These are phyloP conservation scores for Osmerus mordax DNA, from an alignment of 2,113 vertebrate species.

Conservation along the genomic window DNA sequence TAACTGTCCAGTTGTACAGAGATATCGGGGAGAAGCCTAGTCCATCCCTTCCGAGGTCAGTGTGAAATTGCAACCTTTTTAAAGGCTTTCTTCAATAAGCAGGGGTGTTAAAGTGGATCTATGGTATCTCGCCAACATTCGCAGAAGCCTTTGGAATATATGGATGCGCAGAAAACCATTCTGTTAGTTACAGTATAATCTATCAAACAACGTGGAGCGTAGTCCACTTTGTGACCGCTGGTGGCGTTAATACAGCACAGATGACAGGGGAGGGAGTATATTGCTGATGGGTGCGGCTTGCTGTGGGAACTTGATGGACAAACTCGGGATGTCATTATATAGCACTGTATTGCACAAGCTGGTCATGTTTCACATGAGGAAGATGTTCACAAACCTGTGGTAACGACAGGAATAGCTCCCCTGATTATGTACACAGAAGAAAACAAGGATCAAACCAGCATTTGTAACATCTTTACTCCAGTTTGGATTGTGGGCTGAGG, in stretches of 20 bases:
- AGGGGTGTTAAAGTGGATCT: constrained; percentile 9
- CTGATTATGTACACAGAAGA: constrained; percentile 18
- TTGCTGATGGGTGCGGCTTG: constrained; percentile 16
- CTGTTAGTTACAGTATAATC: constrained; percentile 28
- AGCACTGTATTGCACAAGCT: constrained; percentile 31
- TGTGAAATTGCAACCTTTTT: constrained; percentile 32
- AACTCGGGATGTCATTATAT: constrained; percentile 7
- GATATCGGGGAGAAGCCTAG: constrained; percentile 21
- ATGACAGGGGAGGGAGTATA: constrained; percentile 6
- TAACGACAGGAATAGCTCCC: background rate
- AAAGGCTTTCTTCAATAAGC: constrained; percentile 21
- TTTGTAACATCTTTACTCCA: constrained; percentile 11
- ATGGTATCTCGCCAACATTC: constrained; percentile 15
- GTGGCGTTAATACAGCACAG: constrained; percentile 26
- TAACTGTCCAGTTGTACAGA: constrained; percentile 45
- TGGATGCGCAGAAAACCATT: constrained; percentile 9
- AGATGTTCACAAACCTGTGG: constrained; percentile 12
- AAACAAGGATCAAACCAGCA: constrained; percentile 20
- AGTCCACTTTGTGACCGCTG: constrained; percentile 42
- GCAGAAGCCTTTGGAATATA: constrained; percentile 26
- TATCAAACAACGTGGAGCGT: background rate
- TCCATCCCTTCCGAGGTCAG: constrained; percentile 50
- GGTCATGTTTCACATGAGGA: constrained; percentile 34
- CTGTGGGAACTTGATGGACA: background rate
- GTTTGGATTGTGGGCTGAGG: constrained; percentile 16